Conservation (phyloP, 1,140 invertebrate genomes). For the Mizuhopecten yessoensis region DNA sequence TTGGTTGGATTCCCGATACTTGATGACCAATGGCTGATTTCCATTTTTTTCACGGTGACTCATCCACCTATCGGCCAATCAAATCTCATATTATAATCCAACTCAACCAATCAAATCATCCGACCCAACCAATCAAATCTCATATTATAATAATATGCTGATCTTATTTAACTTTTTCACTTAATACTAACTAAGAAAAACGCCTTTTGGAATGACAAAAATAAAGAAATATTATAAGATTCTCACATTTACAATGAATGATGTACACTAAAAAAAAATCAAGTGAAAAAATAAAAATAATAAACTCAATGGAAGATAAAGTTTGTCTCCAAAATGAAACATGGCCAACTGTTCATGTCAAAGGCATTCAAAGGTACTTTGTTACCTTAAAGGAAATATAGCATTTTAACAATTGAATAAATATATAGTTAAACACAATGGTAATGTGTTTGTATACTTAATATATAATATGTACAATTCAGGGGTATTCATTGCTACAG, state of each 20-base stretch:
- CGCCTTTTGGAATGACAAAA: neutral
- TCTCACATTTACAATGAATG: neutral
- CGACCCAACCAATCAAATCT: no score
- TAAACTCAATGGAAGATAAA: neutral
- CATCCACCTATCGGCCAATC: neutral
- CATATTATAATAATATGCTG: no score
- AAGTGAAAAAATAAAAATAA: neutral
- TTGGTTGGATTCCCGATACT: neutral
- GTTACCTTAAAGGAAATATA: neutral
- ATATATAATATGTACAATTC: neutral
- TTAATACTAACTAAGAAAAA: no score
- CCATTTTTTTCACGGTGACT: neutral
- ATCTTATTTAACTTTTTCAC: no score
- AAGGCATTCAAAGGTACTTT: neutral
- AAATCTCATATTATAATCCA: no score
- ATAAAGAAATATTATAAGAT: neutral
- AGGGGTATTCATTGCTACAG: neutral
- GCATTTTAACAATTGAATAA: conserved; percentile 35
- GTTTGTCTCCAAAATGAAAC: neutral
- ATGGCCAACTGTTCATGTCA: neutral
- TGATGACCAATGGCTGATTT: neutral
- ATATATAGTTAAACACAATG: conserved; percentile 13
- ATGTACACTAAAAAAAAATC: neutral
- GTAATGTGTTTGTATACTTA: no score
- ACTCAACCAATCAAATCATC: no score